A percentile compares a stretch with the other conserved stretches of the same genome.
These are phyloP conservation scores for Parapristionchus giblindavisi DNA, from an alignment of 2,888 invertebrate genomes.

Conservation along the genomic window DNA sequence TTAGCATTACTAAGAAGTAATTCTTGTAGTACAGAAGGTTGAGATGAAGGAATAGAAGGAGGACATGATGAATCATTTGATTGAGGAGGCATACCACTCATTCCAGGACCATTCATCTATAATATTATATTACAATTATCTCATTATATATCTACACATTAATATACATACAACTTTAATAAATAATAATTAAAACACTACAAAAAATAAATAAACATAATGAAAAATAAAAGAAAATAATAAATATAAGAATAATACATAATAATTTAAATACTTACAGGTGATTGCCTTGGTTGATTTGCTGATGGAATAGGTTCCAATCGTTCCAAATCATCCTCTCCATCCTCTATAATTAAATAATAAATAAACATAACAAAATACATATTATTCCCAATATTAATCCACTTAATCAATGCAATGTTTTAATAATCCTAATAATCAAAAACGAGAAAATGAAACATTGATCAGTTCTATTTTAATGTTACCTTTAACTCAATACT, in stretches of 20 bases:
- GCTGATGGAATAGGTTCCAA: conserved; percentile 56
- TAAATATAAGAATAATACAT: not conserved
- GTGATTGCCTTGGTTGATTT: conserved; percentile 40
- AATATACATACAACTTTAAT: not conserved
- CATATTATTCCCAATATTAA: conserved; percentile 14
- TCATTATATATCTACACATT: not conserved
- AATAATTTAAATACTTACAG: conserved; percentile 30
- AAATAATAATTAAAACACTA: not conserved
- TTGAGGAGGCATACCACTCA: not conserved
- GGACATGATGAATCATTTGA: not conserved
- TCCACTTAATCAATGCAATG: not conserved
- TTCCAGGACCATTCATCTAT: not conserved
- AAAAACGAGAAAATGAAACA: not conserved
- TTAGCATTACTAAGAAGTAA: conserved; percentile 58
- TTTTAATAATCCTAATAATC: not conserved
- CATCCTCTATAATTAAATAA: conserved; percentile 46
- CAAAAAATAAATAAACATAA: not conserved
- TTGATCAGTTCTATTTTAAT: too few species aligned
- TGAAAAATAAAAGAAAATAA: not conserved
- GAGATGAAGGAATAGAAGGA: conserved; percentile 19
- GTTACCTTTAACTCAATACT: too few species aligned
- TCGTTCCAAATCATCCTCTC: conserved; percentile 57
- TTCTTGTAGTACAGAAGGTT: conserved; percentile 54
- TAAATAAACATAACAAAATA: too few species aligned
- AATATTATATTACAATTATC: too few species aligned